Conservation (phyloP, 23 tunicate species). For the Corella eumyota region DNA sequence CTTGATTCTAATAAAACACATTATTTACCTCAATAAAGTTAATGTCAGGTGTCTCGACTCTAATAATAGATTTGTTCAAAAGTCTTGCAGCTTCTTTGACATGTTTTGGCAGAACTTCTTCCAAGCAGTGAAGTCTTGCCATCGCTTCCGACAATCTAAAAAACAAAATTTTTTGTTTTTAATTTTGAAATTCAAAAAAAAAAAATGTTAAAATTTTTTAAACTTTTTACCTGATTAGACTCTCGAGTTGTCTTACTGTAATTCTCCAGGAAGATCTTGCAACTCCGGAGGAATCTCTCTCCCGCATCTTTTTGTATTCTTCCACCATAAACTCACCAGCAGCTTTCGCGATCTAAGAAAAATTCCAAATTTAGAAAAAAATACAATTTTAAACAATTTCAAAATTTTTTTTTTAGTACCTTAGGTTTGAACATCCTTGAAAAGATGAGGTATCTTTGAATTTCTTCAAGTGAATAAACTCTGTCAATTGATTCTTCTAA, state of each 20-base stretch:
- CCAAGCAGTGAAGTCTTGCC: slow-evolving; percentile 88
- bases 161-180: background rate
- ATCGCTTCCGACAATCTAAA: slow-evolving; percentile 87
- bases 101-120: slow-evolving; percentile 89
- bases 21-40: slow-evolving; percentile 68
- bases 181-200: background rate
- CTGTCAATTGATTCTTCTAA: slow-evolving; percentile 52
- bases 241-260: slow-evolving; percentile 95
- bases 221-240: slow-evolving; percentile 38
- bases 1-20: too few relatives aligned
- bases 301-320: slow-evolving; percentile 89
- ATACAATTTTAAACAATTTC: background rate
- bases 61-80: slow-evolving; percentile 86
- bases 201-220: background rate
- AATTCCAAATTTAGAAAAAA: background rate
- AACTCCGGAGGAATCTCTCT: slow-evolving; percentile 88
- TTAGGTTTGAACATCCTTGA: slow-evolving; percentile 91
- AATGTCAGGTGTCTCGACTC: slow-evolving; percentile 96
- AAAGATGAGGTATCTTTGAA: slow-evolving; percentile 85
- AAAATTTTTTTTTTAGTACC: background rate
- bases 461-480: slow-evolving; percentile 73
- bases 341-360: slow-evolving; percentile 48
- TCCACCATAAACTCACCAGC: slow-evolving; percentile 79
- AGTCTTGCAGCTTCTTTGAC: slow-evolving; percentile 96
- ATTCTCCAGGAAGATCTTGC: slow-evolving; percentile 98